Conservation (phyloP, 2,888 invertebrate species). For the Ophioninae sp. region DNA sequence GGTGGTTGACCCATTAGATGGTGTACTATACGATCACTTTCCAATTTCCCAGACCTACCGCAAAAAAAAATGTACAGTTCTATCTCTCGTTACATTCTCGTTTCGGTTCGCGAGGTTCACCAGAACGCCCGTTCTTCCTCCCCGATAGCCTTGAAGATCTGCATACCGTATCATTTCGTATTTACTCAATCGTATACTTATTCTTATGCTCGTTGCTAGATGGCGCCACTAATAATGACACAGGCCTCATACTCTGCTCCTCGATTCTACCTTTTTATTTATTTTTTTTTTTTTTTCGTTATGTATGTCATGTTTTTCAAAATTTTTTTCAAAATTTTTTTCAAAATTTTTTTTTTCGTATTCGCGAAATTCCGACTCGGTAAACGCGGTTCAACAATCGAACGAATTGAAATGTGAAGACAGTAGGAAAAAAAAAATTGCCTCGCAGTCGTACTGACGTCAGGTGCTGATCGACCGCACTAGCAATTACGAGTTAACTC, state of each 20-base stretch:
- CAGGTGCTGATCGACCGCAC: background rate
- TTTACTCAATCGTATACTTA: slow-evolving; percentile 10
- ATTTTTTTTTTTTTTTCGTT: background rate
- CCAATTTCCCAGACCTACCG: slow-evolving; percentile 64
- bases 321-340: background rate
- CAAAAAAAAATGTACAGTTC: slow-evolving; percentile 59
- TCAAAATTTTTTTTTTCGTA: background rate
- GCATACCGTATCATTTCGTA: slow-evolving; percentile 12
- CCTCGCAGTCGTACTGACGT: background rate
- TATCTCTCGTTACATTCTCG: slow-evolving; percentile 28
- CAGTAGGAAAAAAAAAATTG: background rate
- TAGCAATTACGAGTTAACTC: background rate
- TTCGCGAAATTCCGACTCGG: background rate
- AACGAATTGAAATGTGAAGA: background rate
- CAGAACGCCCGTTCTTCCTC: slow-evolving; percentile 38
- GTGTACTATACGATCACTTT: slow-evolving; percentile 60
- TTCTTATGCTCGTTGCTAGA: background rate
- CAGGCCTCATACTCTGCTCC: background rate
- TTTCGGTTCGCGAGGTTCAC: slow-evolving; percentile 20
- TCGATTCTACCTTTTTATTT: background rate
- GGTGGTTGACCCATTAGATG: slow-evolving; percentile 46
- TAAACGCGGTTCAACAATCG: background rate
- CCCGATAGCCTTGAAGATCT: slow-evolving; percentile 30
- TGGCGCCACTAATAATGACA: background rate
- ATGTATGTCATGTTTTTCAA: background rate